Conservation (phyloP, 2,113 vertebrate species). For the Muntiacus muntjak region DNA sequence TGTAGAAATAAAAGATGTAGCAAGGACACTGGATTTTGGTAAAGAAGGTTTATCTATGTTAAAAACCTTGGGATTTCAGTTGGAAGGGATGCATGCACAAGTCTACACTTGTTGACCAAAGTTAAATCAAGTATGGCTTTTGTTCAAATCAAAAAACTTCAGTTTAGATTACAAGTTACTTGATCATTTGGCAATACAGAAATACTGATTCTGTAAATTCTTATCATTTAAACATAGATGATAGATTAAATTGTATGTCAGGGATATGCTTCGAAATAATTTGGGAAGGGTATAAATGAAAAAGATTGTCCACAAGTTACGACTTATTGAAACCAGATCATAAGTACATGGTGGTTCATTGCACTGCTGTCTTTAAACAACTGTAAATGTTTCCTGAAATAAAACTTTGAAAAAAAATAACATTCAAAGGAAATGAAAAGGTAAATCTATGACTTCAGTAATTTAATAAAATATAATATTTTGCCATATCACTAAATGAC, state of each 20-base stretch:
- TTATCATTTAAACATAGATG: background rate
- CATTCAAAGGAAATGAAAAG: background rate
- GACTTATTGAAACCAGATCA: background rate
- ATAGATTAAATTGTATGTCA: background rate
- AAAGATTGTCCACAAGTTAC: background rate
- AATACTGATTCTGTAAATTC: background rate
- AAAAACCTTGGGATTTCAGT: background rate
- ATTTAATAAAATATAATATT: constrained; percentile 1
- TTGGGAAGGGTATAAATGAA: background rate
- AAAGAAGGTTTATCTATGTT: background rate
- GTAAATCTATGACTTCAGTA: constrained; percentile 18
- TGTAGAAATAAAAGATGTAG: background rate
- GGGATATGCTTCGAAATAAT: background rate
- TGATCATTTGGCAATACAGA: background rate
- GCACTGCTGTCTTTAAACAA: background rate
- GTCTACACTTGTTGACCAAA: background rate
- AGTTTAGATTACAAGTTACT: background rate
- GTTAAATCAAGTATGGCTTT: background rate
- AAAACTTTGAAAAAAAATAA: background rate
- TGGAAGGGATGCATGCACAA: background rate
- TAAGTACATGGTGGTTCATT: background rate
- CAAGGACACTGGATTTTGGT: background rate
- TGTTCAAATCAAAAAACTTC: background rate
- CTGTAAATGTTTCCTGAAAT: background rate
- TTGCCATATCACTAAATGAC: constrained; percentile 32